Conservation (phyloP, 2,888 invertebrate species). For the Hoplodrina ambigua region DNA sequence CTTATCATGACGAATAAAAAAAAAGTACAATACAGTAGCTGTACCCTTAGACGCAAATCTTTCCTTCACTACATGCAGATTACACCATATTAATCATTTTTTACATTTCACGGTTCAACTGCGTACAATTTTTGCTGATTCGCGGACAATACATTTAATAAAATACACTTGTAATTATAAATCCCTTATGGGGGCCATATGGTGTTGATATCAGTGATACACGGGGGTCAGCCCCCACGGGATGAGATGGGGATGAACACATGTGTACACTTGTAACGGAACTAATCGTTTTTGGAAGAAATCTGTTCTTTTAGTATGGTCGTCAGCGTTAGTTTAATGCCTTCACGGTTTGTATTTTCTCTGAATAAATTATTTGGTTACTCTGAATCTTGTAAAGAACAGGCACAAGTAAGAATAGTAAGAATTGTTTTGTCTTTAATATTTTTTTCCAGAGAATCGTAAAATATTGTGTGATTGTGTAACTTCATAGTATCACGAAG, state of each 20-base stretch:
- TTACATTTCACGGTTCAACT: constrained; percentile 82
- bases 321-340: constrained; percentile 64
- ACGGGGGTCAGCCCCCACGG: constrained; percentile 64
- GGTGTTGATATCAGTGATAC: constrained; percentile 76
- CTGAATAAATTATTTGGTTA: neutral
- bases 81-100: constrained; percentile 68
- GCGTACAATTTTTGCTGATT: constrained; percentile 72
- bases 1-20: neutral
- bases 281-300: constrained; percentile 82
- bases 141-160: constrained; percentile 73
- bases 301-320: constrained; percentile 67
- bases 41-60: constrained; percentile 6
- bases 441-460: neutral
- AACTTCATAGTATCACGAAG: neutral
- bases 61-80: constrained; percentile 23
- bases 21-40: neutral
- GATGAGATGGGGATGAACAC: constrained; percentile 69
- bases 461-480: neutral
- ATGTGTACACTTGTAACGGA: constrained; percentile 85
- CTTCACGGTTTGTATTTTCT: constrained; percentile 30
- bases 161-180: constrained; percentile 81
- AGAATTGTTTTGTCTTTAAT: neutral
- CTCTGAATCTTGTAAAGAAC: neutral
- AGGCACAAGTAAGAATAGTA: neutral
- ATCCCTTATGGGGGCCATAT: constrained; percentile 83